Evolutionary conservation across 2,797 vertebrate species (phyloP), one percentile per base, ranked within the genome.

Genomic region (Pristis pectinata): DNA sequence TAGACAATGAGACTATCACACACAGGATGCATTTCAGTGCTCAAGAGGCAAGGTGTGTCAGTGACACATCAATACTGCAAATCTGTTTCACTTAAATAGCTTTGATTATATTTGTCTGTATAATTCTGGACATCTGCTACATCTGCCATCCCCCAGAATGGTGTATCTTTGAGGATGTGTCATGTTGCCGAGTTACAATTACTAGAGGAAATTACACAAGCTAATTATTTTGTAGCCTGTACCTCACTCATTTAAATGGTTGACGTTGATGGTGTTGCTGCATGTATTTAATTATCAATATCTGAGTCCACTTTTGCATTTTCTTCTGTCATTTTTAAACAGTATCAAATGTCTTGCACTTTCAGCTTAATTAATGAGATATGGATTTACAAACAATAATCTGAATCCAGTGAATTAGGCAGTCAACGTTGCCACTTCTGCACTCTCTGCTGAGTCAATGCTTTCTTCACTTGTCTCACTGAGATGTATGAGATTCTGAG

Each of bases 31-130:
- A 97, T 97, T 96, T 97, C 97, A 97, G 97, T 96, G 96, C 96
- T 96, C 96, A 96, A 97, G 97, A 98, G 97, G 96, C 97, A 97
- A 96, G 96, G 97, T 96, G 97, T 98, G 97, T 97, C 98, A 98
- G 97, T 98, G 98, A 98, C 98, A 98, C 97, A 95, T 98, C 97
- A 97, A 98, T 98, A 98, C 98, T 98, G 97, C 97, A 96, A 96
- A 97, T 97, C 97, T 97, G 96, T 97, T 98, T 97, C 97, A 97
- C 97, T 97, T 97, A 97, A 95, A 96, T 97, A 96, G 95, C 97
- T 96, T 97, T 98, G 97, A 97, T 97, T 97, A 97, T 97, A 96
- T 96, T 97, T 97, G 97, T 96, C 96, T 97, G 97, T 97, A 97
- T 97, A 98, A 98, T 97, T 96, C 95, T 95, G 95, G 96, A 98